Evolutionary conservation across 2,888 invertebrate genomes (phyloP).

Genomic region (Ganaspis brasiliensis): DNA sequence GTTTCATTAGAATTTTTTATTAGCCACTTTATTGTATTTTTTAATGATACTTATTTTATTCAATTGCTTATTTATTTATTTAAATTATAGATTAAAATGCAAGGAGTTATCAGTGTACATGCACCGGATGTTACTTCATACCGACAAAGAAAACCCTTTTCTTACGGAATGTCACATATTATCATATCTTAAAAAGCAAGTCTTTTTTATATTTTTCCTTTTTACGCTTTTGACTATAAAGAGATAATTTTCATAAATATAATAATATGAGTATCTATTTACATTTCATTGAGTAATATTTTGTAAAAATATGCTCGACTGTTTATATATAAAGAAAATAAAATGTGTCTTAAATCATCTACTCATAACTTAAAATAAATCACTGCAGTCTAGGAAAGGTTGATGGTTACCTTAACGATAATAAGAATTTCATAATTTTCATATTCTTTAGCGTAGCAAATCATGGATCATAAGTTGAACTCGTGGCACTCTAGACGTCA

Average conservation of each 20-base stretch:
- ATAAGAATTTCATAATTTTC: conserved; percentile 11
- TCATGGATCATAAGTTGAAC: neutral
- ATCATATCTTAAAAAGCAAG: neutral
- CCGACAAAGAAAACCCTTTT: conserved; percentile 13
- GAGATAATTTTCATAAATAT: neutral
- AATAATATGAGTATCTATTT: neutral
- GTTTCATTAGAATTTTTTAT: too few species aligned
- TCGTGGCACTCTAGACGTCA: neutral
- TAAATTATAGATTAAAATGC: conserved; percentile 1
- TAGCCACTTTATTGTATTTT: neutral
- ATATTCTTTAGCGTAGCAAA: neutral
- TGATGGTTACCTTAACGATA: neutral
- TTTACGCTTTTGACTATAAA: neutral
- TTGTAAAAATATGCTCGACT: neutral
- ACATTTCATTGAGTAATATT: neutral
- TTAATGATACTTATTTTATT: too few species aligned
- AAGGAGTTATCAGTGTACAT: conserved; percentile 2
- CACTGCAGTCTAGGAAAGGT: too few species aligned
- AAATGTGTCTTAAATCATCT: neutral
- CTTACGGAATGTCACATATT: conserved; percentile 14
- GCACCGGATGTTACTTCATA: conserved; percentile 18
- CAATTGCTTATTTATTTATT: neutral
- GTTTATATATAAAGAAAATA: neutral
- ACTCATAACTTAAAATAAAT: neutral
- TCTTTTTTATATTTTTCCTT: neutral